These are phyloP conservation scores for Microcebus tavaratra DNA, from an alignment of 2,113 vertebrate species.

Conservation along the genomic window DNA sequence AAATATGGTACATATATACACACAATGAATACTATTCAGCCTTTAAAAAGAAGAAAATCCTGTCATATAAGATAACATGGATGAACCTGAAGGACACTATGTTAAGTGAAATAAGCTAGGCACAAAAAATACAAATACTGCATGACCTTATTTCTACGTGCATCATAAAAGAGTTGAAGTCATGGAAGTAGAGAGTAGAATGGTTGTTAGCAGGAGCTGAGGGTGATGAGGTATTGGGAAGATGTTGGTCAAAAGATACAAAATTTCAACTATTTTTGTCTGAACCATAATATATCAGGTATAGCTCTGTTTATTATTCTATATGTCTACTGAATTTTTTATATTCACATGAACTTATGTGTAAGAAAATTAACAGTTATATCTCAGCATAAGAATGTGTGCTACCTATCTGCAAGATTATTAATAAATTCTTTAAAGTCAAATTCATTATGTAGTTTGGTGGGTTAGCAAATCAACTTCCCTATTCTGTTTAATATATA, in stretches of 20 bases:
- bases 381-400: background rate
- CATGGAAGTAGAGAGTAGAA: background rate
- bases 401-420: background rate
- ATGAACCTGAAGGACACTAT: background rate
- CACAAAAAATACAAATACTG: background rate
- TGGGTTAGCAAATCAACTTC: background rate
- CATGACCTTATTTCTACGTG: background rate
- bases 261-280: background rate
- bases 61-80: background rate
- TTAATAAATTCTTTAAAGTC: background rate
- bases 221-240: background rate
- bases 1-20: background rate
- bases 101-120: background rate
- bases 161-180: background rate
- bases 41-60: background rate
- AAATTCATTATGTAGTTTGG: background rate
- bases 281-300: background rate
- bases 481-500: background rate
- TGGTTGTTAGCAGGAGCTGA: background rate
- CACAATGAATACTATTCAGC: background rate
- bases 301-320: background rate
- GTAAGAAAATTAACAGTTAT: background rate
- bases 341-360: background rate
- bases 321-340: background rate
- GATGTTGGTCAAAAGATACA: background rate